Evolutionary conservation across 92 coral and sea anemone genomes (phyloP), one percentile per base, ranked within the genome.

Genomic region (Meandrina meandrites): DNA sequence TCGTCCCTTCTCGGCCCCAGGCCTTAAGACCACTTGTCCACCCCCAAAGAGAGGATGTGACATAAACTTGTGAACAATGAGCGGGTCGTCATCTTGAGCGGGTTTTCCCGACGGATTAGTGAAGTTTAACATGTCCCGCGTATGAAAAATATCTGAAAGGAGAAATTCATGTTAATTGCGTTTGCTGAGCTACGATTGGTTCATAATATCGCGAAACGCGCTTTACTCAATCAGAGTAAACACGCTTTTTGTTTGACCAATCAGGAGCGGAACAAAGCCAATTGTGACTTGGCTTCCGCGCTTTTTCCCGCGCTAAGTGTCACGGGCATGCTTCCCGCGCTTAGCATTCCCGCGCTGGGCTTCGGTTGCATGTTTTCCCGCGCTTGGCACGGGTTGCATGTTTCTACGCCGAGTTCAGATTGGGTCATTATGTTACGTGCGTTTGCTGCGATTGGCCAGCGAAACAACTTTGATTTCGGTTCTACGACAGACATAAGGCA

Each of bases 1-100:
- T 47, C 86, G 89, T 50, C 98, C 97, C 76, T 95, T 97, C 81
- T 93, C 99, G 4, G 98, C 98, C 72, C 92, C 98, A 51, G 96
- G 95, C 78, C 92, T 87, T 47, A 97, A 88, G 16, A 95, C 74
- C 66, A 97, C 86, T 88, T 93, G 95, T 1, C 99, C 99, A 11
- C 92, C 90, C 17, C 98, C 98, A 89, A 97, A 97, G 75, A 88
- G 91, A 34, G 88, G 84, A 72, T 92, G 97, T 32, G 96, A 92
- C 79, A 95, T 92, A 79, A 86, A 97, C 78, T 97, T 97, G 88
- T 97, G 95, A 27, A 97, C 87, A 32, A 97, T 31, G 1, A 97
- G 89, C 7, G 94, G 91, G 78, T 94, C 97, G 31, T 86, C 80
- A 16, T 90, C 92, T 56, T 74, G 37, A 30, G 92, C 93, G 78